A percentile compares a stretch with the other conserved stretches of the same genome.
Conservation (phyloP, 2,888 invertebrate species). For the Prenolepis imparis region DNA sequence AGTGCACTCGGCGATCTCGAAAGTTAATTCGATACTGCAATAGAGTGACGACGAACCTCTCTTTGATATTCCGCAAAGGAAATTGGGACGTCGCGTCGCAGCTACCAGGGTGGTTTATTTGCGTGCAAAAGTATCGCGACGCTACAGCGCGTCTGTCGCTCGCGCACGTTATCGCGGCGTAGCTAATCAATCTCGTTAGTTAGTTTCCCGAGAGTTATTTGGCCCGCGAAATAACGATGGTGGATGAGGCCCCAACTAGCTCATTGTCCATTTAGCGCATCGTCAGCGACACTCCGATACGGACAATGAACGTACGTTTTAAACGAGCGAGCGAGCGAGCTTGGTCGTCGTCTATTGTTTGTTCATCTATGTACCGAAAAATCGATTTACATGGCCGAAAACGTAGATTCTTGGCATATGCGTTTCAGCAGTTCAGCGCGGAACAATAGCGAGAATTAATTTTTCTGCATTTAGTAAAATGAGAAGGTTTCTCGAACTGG, state of each 20-base stretch:
- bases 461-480: neutral
- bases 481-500: neutral
- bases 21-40: conserved; percentile 30
- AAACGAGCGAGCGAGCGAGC: conserved; percentile 9
- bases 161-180: conserved; percentile 66
- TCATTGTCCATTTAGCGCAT: conserved; percentile 44
- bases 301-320: conserved; percentile 43
- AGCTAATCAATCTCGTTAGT: conserved; percentile 72
- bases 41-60: conserved; percentile 19
- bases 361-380: conserved; percentile 15
- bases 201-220: conserved; percentile 62
- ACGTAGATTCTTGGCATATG: neutral
- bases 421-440: neutral
- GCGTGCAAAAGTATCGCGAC: conserved; percentile 41
- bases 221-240: conserved; percentile 36
- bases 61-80: conserved; percentile 31
- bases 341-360: neutral
- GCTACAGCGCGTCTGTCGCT: conserved; percentile 42
- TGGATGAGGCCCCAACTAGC: conserved; percentile 13
- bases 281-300: conserved; percentile 29
- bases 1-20: neutral
- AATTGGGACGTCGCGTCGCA: neutral
- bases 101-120: conserved; percentile 48
- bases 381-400: conserved; percentile 4
- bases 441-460: conserved; percentile 12